These are phyloP conservation scores for Pelobates fuscus DNA, from an alignment of 2,113 vertebrate species.

Conservation along the genomic window DNA sequence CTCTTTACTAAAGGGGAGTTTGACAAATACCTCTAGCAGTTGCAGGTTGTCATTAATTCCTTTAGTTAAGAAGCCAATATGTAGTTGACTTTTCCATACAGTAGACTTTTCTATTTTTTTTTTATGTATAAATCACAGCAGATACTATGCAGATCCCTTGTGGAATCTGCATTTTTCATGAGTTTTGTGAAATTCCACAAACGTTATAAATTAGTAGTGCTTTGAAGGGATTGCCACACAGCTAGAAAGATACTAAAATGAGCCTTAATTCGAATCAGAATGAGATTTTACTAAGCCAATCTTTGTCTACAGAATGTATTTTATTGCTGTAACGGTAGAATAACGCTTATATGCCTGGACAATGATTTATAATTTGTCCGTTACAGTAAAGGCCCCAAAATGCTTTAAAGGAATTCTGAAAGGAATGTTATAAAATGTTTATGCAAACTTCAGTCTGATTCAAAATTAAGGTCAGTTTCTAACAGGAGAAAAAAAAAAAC, in stretches of 20 bases:
- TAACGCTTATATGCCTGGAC: neutral
- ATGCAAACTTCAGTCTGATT: conserved; percentile 87
- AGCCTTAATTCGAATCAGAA: conserved; percentile 76
- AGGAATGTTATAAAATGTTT: conserved; percentile 42
- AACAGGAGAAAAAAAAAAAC: conserved; percentile 75
- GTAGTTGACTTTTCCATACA: neutral
- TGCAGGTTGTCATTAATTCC: neutral
- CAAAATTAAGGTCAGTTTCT: conserved; percentile 85
- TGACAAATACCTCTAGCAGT: neutral
- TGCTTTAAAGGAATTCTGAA: no score
- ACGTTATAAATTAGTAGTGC: conserved; percentile 13
- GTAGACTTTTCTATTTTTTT: neutral
- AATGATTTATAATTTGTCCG: no score
- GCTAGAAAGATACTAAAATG: conserved; percentile 73
- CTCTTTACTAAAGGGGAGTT: neutral
- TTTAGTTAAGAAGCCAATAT: neutral
- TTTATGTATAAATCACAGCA: neutral
- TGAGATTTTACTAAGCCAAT: conserved; percentile 60
- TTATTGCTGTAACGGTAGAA: conserved; percentile 14
- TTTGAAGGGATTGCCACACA: conserved; percentile 71
- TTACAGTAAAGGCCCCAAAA: no score
- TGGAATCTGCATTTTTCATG: conserved; percentile 21
- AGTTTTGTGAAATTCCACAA: neutral
- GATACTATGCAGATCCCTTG: conserved; percentile 1
- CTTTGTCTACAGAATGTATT: conserved; percentile 29